Percentiles rank a stretch among this genome's conserved stretches.
Evolutionary conservation across 2,888 invertebrate genomes (phyloP).

Genomic region (Brenthis daphne): DNA sequence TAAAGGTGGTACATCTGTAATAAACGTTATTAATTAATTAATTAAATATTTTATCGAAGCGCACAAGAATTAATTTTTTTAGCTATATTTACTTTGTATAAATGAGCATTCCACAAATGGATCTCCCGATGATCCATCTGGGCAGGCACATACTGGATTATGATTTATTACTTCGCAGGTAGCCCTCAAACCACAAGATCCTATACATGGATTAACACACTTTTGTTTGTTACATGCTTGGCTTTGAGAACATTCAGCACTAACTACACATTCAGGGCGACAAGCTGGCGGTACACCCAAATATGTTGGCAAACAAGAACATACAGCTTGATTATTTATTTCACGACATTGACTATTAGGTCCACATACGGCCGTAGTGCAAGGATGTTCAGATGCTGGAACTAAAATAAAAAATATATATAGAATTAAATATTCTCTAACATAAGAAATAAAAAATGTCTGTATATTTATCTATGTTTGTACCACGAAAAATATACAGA

Average conservation of each 20-base stretch:
- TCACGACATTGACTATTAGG: conserved; percentile 86
- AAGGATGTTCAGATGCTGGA: conserved; percentile 76
- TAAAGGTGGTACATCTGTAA: conserved; percentile 58
- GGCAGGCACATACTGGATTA: conserved; percentile 88
- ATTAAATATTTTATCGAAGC: not conserved
- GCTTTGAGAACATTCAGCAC: conserved; percentile 86
- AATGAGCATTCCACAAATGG: conserved; percentile 82
- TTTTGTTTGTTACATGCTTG: conserved; percentile 87
- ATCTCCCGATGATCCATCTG: conserved; percentile 85
- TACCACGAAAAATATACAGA: no score
- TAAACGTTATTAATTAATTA: conserved; percentile 15
- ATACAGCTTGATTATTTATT: conserved; percentile 85
- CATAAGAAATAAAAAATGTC: conserved; percentile 7
- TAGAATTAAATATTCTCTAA: conserved; percentile 7
- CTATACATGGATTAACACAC: conserved; percentile 88
- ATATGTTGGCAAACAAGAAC: conserved; percentile 87
- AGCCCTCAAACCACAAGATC: conserved; percentile 85
- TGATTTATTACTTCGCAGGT: conserved; percentile 87
- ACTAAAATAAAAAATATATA: conserved; percentile 45
- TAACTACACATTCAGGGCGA: conserved; percentile 87
- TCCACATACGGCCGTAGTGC: conserved; percentile 88
- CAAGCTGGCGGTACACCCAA: conserved; percentile 88
- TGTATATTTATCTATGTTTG: no score
- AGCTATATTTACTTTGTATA: conserved; percentile 57
- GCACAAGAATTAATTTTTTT: not conserved